These are phyloP conservation scores for Lottia gigantea DNA, from an alignment of 2,888 invertebrate genomes.

Conservation along the genomic window DNA sequence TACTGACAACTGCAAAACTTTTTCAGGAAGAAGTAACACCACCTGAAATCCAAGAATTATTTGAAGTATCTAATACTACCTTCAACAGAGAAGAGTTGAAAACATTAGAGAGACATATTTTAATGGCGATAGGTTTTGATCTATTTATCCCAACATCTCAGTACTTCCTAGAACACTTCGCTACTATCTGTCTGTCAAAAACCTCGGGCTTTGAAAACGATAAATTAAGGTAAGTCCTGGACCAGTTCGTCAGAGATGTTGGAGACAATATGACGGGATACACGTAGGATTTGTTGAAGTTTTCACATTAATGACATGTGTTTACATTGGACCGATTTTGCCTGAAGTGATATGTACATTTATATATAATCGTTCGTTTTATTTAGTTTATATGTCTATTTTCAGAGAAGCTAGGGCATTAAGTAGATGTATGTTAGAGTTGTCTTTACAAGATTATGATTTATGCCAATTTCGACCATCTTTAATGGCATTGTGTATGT, in stretches of 20 bases:
- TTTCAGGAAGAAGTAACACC: conserved; percentile 55
- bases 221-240: conserved; percentile 25
- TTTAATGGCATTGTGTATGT: conserved; percentile 47
- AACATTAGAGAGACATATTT: conserved; percentile 50
- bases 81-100: conserved; percentile 47
- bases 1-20: too few species aligned
- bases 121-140: conserved; percentile 50
- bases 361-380: background rate
- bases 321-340: too few species aligned
- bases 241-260: too few species aligned
- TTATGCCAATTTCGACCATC: conserved; percentile 52
- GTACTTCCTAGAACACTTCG: conserved; percentile 54
- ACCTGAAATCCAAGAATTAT: conserved; percentile 50
- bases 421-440: conserved; percentile 45
- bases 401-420: conserved; percentile 44
- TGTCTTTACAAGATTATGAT: conserved; percentile 52
- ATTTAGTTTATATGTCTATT: conserved; percentile 7
- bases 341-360: background rate
- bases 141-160: conserved; percentile 52
- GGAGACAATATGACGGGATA: too few species aligned
- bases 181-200: conserved; percentile 33
- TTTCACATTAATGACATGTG: too few species aligned
- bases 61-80: conserved; percentile 41
- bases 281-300: too few species aligned
- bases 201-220: conserved; percentile 28